Evolutionary conservation across 2,113 vertebrate genomes (phyloP).

Genomic region (Apteryx owenii): DNA sequence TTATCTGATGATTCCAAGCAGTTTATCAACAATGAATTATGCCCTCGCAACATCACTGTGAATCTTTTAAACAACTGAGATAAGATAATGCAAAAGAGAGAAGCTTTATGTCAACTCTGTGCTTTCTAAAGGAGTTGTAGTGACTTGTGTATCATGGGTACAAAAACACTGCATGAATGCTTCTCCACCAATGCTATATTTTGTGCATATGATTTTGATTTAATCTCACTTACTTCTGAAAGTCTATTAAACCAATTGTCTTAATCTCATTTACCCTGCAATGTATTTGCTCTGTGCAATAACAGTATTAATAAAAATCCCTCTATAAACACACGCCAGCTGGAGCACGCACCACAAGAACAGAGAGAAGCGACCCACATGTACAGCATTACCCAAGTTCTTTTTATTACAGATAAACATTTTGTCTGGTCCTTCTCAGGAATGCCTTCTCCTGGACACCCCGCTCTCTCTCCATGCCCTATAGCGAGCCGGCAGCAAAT

Average conservation of each 20-base stretch:
- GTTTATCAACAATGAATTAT: background rate
- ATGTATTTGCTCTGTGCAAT: background rate
- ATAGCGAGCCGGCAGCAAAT: background rate
- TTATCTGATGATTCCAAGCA: background rate
- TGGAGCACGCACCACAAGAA: background rate
- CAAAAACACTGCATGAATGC: background rate
- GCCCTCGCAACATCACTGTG: background rate
- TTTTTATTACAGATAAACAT: constrained; percentile 10
- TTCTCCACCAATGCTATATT: background rate
- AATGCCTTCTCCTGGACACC: constrained; percentile 9
- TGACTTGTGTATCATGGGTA: background rate
- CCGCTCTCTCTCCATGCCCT: background rate
- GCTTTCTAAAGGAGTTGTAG: background rate
- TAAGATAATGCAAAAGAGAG: background rate
- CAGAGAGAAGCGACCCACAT: background rate
- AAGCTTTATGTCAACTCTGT: background rate
- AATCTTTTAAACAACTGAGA: constrained; percentile 2
- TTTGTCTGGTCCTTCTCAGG: constrained; percentile 33
- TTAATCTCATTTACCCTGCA: constrained; percentile 47
- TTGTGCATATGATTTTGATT: background rate
- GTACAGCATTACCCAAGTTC: background rate
- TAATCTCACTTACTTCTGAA: constrained; percentile 1
- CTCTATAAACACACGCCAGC: constrained; percentile 53
- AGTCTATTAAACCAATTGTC: constrained; percentile 50
- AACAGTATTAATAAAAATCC: constrained; percentile 62